Percentiles rank a stretch among this genome's conserved stretches.
Conservation (phyloP, 2,888 invertebrate genomes). For the Protodeltote pygarga region DNA sequence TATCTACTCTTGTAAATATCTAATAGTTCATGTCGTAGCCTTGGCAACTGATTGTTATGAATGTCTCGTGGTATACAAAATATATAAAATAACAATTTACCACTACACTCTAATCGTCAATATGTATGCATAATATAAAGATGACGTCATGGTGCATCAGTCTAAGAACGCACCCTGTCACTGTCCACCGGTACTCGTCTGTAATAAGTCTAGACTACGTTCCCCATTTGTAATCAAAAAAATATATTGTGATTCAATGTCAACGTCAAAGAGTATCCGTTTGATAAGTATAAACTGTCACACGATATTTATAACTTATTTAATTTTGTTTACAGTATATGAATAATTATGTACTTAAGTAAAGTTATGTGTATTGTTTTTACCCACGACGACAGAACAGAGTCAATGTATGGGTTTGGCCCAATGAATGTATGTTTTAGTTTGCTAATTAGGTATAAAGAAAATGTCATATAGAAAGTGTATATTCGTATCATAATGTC, state of each 20-base stretch:
- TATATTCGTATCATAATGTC: slow-evolving; percentile 26
- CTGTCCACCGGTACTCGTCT: slow-evolving; percentile 38
- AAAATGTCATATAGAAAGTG: slow-evolving; percentile 16
- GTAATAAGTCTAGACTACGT: slow-evolving; percentile 34
- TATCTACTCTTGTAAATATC: slow-evolving; percentile 31
- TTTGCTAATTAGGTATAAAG: slow-evolving; percentile 12
- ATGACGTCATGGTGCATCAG: slow-evolving; percentile 67
- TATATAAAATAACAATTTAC: slow-evolving; percentile 25
- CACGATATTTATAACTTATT: too few relatives aligned
- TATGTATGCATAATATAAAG: slow-evolving; percentile 50
- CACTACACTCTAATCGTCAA: slow-evolving; percentile 5
- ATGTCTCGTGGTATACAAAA: slow-evolving; percentile 25
- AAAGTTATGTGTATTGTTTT: too few relatives aligned
- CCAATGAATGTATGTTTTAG: slow-evolving; percentile 25
- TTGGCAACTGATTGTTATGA: slow-evolving; percentile 41
- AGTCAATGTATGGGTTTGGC: too few relatives aligned
- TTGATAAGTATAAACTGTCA: neutral
- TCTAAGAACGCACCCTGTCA: slow-evolving; percentile 50
- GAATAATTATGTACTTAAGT: too few relatives aligned
- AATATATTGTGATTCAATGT: slow-evolving; percentile 13
- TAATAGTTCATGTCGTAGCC: slow-evolving; percentile 49
- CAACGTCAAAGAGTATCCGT: slow-evolving; percentile 5
- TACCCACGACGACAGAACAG: too few relatives aligned
- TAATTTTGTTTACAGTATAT: too few relatives aligned
- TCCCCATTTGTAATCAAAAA: slow-evolving; percentile 24